Conservation (phyloP, 2,888 invertebrate species). For the Drosophila affinis region DNA sequence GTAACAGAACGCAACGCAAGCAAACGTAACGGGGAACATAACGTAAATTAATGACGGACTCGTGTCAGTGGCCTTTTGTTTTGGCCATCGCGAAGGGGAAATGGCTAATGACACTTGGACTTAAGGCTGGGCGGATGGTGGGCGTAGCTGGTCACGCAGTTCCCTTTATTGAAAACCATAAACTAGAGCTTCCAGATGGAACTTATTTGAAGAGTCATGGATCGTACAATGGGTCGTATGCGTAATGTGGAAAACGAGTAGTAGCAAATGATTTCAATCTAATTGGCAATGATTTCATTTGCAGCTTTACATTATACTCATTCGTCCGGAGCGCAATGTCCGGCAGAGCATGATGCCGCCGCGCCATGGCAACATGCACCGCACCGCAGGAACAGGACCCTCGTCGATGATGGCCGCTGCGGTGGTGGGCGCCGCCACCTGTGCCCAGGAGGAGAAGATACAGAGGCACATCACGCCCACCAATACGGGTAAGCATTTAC, state of each 20-base stretch:
- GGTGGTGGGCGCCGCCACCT: slow-evolving; percentile 88
- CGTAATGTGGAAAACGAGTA: slow-evolving; percentile 49
- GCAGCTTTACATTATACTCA: slow-evolving; percentile 93
- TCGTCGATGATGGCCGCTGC: slow-evolving; percentile 89
- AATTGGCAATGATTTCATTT: slow-evolving; percentile 17
- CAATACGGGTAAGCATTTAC: slow-evolving; percentile 76
- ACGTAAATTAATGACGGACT: slow-evolving; percentile 3
- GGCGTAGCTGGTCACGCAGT: slow-evolving; percentile 35
- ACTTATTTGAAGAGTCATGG: slow-evolving; percentile 4
- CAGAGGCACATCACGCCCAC: slow-evolving; percentile 86
- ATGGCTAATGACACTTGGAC: slow-evolving; percentile 52
- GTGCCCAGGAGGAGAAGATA: slow-evolving; percentile 88
- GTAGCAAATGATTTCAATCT: not conserved
- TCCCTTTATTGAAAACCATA: slow-evolving; percentile 17
- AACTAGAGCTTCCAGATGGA: slow-evolving; percentile 3
- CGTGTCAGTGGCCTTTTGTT: slow-evolving; percentile 57
- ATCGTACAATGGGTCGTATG: slow-evolving; percentile 52
- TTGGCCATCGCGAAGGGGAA: slow-evolving; percentile 36
- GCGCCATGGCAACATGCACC: slow-evolving; percentile 87
- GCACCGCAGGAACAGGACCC: slow-evolving; percentile 86
- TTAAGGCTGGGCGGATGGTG: slow-evolving; percentile 11
- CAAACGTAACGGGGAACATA: slow-evolving; percentile 30
- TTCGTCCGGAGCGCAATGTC: slow-evolving; percentile 94
- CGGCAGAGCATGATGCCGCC: slow-evolving; percentile 94
- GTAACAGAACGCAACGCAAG: slow-evolving; percentile 28